Evolutionary conservation across 2,797 vertebrate species (phyloP).

Genomic region (Pseudocheirus occidentalis): DNA sequence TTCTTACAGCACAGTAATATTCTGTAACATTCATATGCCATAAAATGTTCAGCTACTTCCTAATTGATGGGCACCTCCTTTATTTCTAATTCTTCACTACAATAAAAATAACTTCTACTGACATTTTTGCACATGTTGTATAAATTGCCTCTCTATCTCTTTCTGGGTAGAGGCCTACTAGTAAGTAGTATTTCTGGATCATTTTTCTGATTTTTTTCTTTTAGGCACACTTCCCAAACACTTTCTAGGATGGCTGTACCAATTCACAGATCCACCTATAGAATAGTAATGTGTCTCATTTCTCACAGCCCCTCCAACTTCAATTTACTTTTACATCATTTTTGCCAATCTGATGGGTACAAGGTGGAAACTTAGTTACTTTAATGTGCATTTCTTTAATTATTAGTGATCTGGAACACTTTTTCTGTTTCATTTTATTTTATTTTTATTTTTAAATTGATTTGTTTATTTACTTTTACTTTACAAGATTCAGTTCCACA

Average conservation of each 20-base stretch:
- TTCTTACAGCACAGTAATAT: neutral
- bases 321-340: neutral
- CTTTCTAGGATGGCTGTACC: neutral
- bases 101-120: neutral
- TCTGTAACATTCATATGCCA: neutral
- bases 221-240: neutral
- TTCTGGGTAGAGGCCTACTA: neutral
- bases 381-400: neutral
- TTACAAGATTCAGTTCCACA: no score
- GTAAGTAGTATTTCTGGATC: neutral
- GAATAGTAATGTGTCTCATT: neutral
- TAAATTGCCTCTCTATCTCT: neutral
- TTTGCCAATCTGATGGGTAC: neutral
- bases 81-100: neutral
- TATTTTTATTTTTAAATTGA: no score
- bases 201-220: neutral
- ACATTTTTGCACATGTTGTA: neutral
- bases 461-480: no score
- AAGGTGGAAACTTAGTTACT: neutral
- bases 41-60: neutral
- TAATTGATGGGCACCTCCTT: neutral
- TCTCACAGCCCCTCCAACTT: neutral
- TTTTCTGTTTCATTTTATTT: neutral
- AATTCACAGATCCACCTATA: neutral
- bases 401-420: neutral